Evolutionary conservation across 1,140 invertebrate species (phyloP).

Genomic region (Drosophila pseudoananassae): DNA sequence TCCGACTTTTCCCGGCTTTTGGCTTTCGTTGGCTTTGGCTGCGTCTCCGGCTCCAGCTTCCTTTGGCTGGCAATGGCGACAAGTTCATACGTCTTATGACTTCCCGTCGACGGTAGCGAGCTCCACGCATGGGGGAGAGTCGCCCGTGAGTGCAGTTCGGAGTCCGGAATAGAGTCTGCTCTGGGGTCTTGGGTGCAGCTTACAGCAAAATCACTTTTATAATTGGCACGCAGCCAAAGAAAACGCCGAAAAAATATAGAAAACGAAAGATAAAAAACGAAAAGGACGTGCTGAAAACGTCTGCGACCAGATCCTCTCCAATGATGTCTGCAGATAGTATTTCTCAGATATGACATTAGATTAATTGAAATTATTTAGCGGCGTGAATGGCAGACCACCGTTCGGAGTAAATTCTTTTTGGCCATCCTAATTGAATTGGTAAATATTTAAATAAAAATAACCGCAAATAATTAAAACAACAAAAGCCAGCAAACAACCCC

Average conservation of each 20-base stretch:
- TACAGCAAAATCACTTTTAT: conserved; percentile 81
- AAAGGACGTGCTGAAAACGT: conserved; percentile 36
- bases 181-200: conserved; percentile 67
- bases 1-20: conserved; percentile 10
- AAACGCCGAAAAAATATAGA: conserved; percentile 46
- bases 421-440: conserved; percentile 78
- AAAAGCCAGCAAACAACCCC: conserved; percentile 57
- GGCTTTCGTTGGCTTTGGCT: conserved; percentile 7
- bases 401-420: conserved; percentile 62
- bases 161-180: conserved; percentile 29
- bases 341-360: conserved; percentile 76
- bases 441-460: conserved; percentile 83
- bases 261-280: conserved; percentile 8
- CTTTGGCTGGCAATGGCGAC: conserved; percentile 50
- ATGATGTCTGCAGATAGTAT: conserved; percentile 73
- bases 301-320: conserved; percentile 55
- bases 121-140: conserved; percentile 19
- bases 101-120: conserved; percentile 79
- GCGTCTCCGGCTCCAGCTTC: conserved; percentile 20
- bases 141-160: conserved; percentile 24
- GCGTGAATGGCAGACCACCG: conserved; percentile 12
- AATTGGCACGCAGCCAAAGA: conserved; percentile 80
- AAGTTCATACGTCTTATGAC: conserved; percentile 82
- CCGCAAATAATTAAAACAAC: conserved; percentile 83
- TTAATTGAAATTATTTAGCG: conserved; percentile 72